These are phyloP conservation scores for Eufriesea mexicana DNA, from an alignment of 1,140 invertebrate species.

Conservation along the genomic window DNA sequence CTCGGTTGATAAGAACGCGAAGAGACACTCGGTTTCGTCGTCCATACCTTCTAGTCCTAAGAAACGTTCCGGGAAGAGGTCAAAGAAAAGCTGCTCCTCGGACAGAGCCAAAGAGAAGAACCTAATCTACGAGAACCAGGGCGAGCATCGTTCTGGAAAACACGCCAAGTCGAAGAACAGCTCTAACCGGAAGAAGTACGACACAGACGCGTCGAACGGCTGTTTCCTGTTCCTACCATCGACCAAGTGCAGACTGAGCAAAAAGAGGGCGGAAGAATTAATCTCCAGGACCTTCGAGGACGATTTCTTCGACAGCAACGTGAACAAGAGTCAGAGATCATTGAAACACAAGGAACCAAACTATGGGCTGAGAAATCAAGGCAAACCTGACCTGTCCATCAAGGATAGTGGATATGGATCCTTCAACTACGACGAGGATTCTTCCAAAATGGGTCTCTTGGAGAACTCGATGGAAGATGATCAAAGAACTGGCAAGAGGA, in stretches of 20 bases:
- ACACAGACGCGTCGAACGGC: not conserved
- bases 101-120: conserved; percentile 23
- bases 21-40: not conserved
- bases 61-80: conserved; percentile 24
- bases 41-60: not conserved
- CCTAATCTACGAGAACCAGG: not conserved
- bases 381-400: conserved; percentile 22
- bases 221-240: conserved; percentile 38
- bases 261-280: conserved; percentile 76
- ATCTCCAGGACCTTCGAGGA: conserved; percentile 65
- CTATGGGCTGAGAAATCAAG: conserved; percentile 53
- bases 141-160: conserved; percentile 7
- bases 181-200: conserved; percentile 38
- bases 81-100: conserved; percentile 34
- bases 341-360: conserved; percentile 35
- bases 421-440: conserved; percentile 13
- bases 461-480: conserved; percentile 15
- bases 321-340: conserved; percentile 1
- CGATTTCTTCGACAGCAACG: not conserved
- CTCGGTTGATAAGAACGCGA: conserved; percentile 40
- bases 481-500: conserved; percentile 8
- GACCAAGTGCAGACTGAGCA: conserved; percentile 74
- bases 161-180: conserved; percentile 44
- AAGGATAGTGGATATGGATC: conserved; percentile 47
- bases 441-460: conserved; percentile 3